Conservation (phyloP, 2,888 invertebrate species). For the Apantesis nais region DNA sequence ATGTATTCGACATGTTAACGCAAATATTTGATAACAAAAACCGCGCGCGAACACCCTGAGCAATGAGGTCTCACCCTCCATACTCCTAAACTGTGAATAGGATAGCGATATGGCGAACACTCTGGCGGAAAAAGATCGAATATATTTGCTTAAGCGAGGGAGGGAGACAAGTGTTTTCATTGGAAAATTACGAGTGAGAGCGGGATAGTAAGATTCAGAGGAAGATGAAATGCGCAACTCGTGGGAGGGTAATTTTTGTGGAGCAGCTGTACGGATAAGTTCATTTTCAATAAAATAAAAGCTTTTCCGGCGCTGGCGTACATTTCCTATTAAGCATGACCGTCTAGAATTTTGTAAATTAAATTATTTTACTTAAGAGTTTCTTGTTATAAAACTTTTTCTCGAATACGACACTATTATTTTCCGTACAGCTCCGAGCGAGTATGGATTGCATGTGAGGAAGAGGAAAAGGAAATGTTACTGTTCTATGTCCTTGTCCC, state of each 20-base stretch:
- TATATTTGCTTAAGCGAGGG: constrained; percentile 26
- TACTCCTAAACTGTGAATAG: constrained; percentile 38
- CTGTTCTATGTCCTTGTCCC: constrained; percentile 1
- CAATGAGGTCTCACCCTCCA: constrained; percentile 32
- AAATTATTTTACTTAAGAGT: constrained; percentile 25
- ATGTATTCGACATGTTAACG: constrained; percentile 38
- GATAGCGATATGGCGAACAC: constrained; percentile 27
- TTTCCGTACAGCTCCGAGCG: not conserved
- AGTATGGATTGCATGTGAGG: not conserved
- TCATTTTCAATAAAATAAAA: constrained; percentile 67
- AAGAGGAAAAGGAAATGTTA: constrained; percentile 3
- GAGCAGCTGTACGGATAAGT: constrained; percentile 62
- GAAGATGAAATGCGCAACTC: constrained; percentile 59
- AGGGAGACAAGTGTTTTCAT: constrained; percentile 10
- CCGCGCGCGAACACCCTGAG: constrained; percentile 39
- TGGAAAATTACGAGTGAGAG: constrained; percentile 39
- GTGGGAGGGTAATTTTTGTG: constrained; percentile 54
- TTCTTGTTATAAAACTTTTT: constrained; percentile 16
- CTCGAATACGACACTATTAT: constrained; percentile 9
- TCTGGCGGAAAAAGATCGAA: constrained; percentile 41
- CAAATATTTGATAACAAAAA: constrained; percentile 46
- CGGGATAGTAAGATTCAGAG: constrained; percentile 41
- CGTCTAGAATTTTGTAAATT: constrained; percentile 31
- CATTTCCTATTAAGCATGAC: constrained; percentile 33
- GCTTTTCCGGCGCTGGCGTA: constrained; percentile 43